These are phyloP conservation scores for Chitala chitala DNA, from an alignment of 2,113 vertebrate genomes.

Conservation along the genomic window DNA sequence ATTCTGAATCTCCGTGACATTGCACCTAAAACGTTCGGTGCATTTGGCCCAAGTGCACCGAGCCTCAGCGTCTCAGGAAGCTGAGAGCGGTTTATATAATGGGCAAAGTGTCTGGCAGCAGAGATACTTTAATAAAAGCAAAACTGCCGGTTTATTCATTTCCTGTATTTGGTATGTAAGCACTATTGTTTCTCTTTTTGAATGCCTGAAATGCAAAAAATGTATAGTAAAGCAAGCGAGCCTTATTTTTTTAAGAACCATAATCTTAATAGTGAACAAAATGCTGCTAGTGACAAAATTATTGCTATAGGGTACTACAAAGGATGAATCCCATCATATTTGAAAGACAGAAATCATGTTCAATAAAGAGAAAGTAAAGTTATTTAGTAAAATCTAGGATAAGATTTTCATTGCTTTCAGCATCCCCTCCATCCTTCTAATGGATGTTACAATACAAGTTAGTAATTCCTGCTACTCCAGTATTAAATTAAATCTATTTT, in stretches of 20 bases:
- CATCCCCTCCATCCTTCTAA: background rate
- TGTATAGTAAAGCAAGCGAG: conserved; percentile 23
- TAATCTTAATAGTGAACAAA: background rate
- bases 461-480: conserved; percentile 5
- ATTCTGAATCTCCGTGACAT: background rate
- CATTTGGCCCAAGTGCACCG: background rate
- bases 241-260: background rate
- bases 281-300: conserved; percentile 8
- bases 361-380: background rate
- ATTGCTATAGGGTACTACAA: background rate
- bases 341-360: conserved; percentile 12
- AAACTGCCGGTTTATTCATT: conserved; percentile 31
- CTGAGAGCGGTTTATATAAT: background rate
- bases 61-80: no score
- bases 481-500: conserved; percentile 3
- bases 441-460: background rate
- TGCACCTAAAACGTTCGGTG: background rate
- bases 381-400: background rate
- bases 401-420: background rate
- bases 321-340: background rate
- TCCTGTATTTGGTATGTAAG: conserved; percentile 27
- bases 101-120: background rate
- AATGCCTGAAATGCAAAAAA: no score
- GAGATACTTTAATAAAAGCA: conserved; percentile 28
- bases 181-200: conserved; percentile 30